phyloP scores from a whole-genome alignment of 2,888 invertebrate species.

The Scaptomyza reducta region DNA sequence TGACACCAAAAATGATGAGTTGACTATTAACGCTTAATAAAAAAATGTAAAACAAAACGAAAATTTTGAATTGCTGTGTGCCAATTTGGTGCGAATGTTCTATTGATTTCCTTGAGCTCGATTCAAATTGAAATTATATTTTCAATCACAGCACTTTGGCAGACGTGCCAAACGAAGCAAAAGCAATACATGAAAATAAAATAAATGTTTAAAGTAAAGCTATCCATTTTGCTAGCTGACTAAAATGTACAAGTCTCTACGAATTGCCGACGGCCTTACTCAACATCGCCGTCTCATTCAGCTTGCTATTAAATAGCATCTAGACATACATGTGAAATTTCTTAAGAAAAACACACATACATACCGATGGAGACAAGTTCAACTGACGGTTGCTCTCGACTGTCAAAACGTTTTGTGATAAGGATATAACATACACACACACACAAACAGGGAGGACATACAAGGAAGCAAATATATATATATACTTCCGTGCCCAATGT shows the following conservation, averaged over 20 bases:
- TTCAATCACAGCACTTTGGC: constrained; percentile 61
- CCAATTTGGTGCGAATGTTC: constrained; percentile 49
- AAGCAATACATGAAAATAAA: constrained; percentile 51
- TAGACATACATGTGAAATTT: constrained; percentile 8
- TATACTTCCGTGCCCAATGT: constrained; percentile 40
- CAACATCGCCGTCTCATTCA: constrained; percentile 15
- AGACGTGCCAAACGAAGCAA: constrained; percentile 54
- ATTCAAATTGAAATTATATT: constrained; percentile 72
- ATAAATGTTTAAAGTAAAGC: constrained; percentile 51
- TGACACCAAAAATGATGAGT: background rate
- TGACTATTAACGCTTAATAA: constrained; percentile 35
- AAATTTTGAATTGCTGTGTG: constrained; percentile 30
- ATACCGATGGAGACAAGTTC: constrained; percentile 37
- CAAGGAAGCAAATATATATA: constrained; percentile 10
- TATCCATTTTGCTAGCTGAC: constrained; percentile 19
- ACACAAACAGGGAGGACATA: constrained; percentile 8
- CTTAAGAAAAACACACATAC: constrained; percentile 20
- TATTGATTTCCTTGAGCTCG: constrained; percentile 38
- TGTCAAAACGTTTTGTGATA: constrained; percentile 75
- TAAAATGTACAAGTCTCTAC: constrained; percentile 31
- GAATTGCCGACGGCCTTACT: constrained; percentile 30
- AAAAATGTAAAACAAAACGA: constrained; percentile 9
- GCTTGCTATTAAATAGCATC: constrained; percentile 51
- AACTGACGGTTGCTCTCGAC: constrained; percentile 65
- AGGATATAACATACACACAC: constrained; percentile 56